Evolutionary conservation across 2,797 vertebrate genomes (phyloP).

Genomic region (Muscicapa striata): DNA sequence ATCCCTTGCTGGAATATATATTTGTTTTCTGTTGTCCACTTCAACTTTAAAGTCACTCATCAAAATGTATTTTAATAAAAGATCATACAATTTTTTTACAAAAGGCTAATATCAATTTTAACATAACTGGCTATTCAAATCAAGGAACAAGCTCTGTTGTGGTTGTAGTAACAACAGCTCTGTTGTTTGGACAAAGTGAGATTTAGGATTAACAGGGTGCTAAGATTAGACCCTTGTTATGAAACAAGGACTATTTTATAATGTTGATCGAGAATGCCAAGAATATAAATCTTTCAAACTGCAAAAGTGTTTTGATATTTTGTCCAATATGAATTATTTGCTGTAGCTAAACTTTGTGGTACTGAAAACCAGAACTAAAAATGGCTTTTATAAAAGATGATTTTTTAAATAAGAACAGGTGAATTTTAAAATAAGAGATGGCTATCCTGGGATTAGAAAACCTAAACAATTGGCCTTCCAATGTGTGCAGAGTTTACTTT

Average conservation of each 20-base stretch:
- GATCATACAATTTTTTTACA: background rate
- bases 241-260: constrained; percentile 48
- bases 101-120: background rate
- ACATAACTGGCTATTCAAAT: background rate
- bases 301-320: background rate
- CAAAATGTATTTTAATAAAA: background rate
- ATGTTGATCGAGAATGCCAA: background rate
- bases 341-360: background rate
- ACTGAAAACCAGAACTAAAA: background rate
- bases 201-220: constrained; percentile 30
- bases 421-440: background rate
- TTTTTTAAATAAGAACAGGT: background rate
- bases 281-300: background rate
- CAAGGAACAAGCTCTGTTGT: background rate
- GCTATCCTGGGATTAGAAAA: background rate
- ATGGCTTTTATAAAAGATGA: background rate
- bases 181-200: constrained; percentile 14
- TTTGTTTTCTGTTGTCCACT: background rate
- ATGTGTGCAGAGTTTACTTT: background rate
- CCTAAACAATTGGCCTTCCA: background rate
- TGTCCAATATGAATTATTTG: background rate
- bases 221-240: constrained; percentile 36
- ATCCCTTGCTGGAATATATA: background rate
- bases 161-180: background rate
- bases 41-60: background rate